Evolutionary conservation across 2,888 invertebrate genomes (phyloP).

Genomic region (Neria commutata): DNA sequence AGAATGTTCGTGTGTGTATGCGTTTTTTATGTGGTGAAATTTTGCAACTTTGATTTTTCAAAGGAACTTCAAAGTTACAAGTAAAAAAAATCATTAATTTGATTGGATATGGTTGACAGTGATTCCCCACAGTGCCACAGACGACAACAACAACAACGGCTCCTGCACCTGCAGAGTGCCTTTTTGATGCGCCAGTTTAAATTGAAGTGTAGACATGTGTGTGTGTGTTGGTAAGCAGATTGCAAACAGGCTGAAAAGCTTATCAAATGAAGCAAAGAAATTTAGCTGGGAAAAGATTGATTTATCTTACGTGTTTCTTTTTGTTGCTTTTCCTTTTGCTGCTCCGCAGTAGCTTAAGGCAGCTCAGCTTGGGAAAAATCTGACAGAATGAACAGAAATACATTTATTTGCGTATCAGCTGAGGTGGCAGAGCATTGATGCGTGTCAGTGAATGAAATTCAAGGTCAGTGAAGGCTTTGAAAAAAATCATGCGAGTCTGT

Average conservation of each 20-base stretch:
- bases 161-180: too few relatives aligned
- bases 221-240: not conserved
- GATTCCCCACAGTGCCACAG: not conserved
- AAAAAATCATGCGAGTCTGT: too few relatives aligned
- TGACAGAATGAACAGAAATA: too few relatives aligned
- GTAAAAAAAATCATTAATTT: conserved; percentile 40
- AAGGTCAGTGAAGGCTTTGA: too few relatives aligned
- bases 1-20: conserved; percentile 13
- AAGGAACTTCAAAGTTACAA: not conserved
- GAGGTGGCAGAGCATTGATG: too few relatives aligned
- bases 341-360: too few relatives aligned
- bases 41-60: conserved; percentile 27
- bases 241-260: conserved; percentile 1
- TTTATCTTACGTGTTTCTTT: not conserved
- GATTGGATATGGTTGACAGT: conserved; percentile 29
- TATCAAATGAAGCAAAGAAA: conserved; percentile 10
- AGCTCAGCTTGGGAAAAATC: too few relatives aligned
- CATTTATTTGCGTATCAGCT: too few relatives aligned
- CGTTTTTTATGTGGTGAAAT: conserved; percentile 13
- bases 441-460: too few relatives aligned
- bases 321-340: not conserved
- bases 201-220: not conserved
- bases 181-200: not conserved
- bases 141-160: too few relatives aligned
- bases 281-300: not conserved